A percentile compares a stretch with the other conserved stretches of the same genome.
Evolutionary conservation across 2,888 invertebrate species (phyloP).

Genomic region (Drosophila austrosaltans): DNA sequence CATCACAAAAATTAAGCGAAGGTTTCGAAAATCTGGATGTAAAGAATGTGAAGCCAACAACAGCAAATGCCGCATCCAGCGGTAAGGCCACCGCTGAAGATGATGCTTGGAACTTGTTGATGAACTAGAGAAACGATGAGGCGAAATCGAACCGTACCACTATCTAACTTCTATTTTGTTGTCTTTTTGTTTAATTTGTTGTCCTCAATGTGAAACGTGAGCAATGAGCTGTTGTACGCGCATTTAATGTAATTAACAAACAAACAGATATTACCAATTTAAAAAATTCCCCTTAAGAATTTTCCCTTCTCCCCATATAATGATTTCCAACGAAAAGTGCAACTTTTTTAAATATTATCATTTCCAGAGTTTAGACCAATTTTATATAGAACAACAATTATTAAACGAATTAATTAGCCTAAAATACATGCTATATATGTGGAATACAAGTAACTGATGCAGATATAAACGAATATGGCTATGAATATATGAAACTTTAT

Average conservation of each 20-base stretch:
- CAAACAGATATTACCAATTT: conserved; percentile 41
- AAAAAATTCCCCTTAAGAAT: conserved; percentile 1
- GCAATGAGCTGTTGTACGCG: conserved; percentile 57
- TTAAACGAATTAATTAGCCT: conserved; percentile 65
- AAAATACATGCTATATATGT: conserved; percentile 50
- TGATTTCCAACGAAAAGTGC: conserved; percentile 44
- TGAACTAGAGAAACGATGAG: conserved; percentile 83
- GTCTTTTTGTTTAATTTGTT: conserved; percentile 51
- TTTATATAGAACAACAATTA: conserved; percentile 62
- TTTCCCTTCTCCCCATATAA: conserved; percentile 17
- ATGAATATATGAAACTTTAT: conserved; percentile 9
- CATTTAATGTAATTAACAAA: conserved; percentile 70
- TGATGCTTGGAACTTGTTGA: conserved; percentile 86
- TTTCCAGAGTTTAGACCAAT: conserved; percentile 72
- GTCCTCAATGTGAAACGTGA: conserved; percentile 43
- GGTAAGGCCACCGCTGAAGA: conserved; percentile 85
- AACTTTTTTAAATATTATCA: conserved; percentile 37
- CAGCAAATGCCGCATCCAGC: background rate
- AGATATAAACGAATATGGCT: conserved; percentile 11
- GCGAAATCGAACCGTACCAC: conserved; percentile 13
- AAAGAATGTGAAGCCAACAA: conserved; percentile 78
- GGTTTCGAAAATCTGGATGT: conserved; percentile 82
- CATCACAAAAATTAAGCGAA: conserved; percentile 77
- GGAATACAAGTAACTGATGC: background rate
- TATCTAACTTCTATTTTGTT: conserved; percentile 42